Evolutionary conservation across 2,113 vertebrate genomes (phyloP).

Genomic region (Nyctibius bracteatus): DNA sequence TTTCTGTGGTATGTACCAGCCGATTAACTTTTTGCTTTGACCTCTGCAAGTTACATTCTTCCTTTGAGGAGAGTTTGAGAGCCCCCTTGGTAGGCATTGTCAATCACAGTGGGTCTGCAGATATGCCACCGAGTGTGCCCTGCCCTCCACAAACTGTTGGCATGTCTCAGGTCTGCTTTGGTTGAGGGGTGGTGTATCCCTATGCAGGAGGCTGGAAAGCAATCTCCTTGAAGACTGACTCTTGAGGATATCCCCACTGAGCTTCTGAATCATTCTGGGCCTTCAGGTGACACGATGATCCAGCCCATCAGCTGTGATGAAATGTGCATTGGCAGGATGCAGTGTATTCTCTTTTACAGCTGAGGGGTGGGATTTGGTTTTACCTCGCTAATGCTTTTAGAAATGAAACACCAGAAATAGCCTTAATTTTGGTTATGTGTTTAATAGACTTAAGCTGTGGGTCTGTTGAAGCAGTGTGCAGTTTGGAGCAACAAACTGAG

Average conservation of each 20-base stretch:
- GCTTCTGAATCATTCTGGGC: not conserved
- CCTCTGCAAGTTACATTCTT: not conserved
- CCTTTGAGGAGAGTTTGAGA: not conserved
- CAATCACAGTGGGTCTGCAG: rapidly evolving
- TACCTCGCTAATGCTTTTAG: not conserved
- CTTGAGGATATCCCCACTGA: not conserved
- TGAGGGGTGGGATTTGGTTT: not conserved
- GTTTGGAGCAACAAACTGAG: not conserved
- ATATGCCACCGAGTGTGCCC: not conserved
- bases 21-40: not conserved
- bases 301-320: not conserved
- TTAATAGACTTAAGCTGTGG: not conserved
- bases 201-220: not conserved
- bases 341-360: not conserved
- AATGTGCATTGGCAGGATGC: not conserved
- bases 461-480: not conserved
- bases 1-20: not conserved
- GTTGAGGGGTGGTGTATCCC: not conserved
- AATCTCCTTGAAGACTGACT: not conserved
- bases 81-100: not conserved
- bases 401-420: not conserved
- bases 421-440: not conserved
- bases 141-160: rapidly evolving
- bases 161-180: not conserved
- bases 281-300: not conserved